Conservation (phyloP, 2,113 vertebrate genomes). For the Mixornis gularis region DNA sequence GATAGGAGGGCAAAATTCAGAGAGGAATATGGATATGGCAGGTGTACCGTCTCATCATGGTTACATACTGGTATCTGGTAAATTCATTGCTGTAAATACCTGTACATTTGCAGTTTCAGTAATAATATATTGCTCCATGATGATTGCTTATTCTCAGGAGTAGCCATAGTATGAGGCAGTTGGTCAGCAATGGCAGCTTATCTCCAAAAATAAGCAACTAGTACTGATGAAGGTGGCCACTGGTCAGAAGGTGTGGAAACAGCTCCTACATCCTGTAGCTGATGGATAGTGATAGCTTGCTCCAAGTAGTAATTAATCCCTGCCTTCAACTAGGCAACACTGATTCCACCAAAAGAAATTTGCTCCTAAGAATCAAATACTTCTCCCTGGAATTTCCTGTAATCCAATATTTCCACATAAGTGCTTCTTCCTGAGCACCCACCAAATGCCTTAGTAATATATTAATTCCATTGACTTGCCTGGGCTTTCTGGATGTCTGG, state of each 20-base stretch:
- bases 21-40: neutral
- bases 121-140: neutral
- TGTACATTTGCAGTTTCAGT: neutral
- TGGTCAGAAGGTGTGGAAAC: neutral
- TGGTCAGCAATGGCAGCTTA: neutral
- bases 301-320: neutral
- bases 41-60: fast-evolving
- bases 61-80: neutral
- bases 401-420: neutral
- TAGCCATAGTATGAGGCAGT: neutral
- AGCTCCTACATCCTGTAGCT: fast-evolving
- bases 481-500: neutral
- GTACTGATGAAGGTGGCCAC: neutral
- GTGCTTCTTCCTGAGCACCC: neutral
- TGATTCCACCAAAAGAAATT: neutral
- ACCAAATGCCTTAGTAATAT: neutral
- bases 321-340: neutral
- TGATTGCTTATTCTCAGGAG: neutral
- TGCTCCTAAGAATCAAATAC: neutral
- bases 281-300: neutral
- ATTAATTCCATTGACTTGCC: neutral
- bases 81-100: neutral
- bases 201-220: neutral
- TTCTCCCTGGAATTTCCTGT: neutral
- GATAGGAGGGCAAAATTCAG: neutral